Evolutionary conservation across 1,140 invertebrate species (phyloP).

Genomic region (Paralvinella palmiformis): DNA sequence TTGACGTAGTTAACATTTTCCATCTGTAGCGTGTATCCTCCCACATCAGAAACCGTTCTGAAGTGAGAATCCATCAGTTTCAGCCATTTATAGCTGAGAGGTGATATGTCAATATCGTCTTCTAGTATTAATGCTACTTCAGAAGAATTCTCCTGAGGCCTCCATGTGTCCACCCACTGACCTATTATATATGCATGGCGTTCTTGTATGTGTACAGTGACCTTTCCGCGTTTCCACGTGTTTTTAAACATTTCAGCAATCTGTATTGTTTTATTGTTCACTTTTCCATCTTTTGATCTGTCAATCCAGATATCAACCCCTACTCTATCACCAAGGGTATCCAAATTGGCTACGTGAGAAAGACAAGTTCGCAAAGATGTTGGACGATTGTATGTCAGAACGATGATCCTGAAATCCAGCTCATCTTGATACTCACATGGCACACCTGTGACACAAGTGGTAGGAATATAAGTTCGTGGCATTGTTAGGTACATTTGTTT

Average conservation of each 20-base stretch:
- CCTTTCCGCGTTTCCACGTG: slow-evolving; percentile 28
- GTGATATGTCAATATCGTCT: slow-evolving; percentile 36
- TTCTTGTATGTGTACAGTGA: slow-evolving; percentile 26
- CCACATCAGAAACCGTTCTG: slow-evolving; percentile 21
- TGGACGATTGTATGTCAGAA: not conserved
- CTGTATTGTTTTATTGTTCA: slow-evolving; percentile 23
- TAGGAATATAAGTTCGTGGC: no score
- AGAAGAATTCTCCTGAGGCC: slow-evolving; percentile 15
- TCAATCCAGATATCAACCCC: slow-evolving; percentile 17
- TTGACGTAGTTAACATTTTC: not conserved
- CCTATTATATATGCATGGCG: slow-evolving; percentile 33
- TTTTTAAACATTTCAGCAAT: slow-evolving; percentile 23
- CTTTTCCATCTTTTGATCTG: not conserved
- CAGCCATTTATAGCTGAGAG: slow-evolving; percentile 31
- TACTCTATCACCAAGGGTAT: slow-evolving; percentile 6
- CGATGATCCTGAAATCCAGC: not conserved
- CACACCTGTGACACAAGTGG: no score
- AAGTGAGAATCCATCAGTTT: slow-evolving; percentile 33
- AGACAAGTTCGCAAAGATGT: not conserved
- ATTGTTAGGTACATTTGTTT: no score
- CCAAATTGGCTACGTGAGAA: not conserved
- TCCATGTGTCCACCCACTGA: slow-evolving; percentile 38
- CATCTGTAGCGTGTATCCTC: slow-evolving; percentile 19
- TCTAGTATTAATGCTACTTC: slow-evolving; percentile 39
- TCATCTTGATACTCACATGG: no score